Evolutionary conservation across 2,797 vertebrate species (phyloP).

Genomic region (Fratercula arctica): DNA sequence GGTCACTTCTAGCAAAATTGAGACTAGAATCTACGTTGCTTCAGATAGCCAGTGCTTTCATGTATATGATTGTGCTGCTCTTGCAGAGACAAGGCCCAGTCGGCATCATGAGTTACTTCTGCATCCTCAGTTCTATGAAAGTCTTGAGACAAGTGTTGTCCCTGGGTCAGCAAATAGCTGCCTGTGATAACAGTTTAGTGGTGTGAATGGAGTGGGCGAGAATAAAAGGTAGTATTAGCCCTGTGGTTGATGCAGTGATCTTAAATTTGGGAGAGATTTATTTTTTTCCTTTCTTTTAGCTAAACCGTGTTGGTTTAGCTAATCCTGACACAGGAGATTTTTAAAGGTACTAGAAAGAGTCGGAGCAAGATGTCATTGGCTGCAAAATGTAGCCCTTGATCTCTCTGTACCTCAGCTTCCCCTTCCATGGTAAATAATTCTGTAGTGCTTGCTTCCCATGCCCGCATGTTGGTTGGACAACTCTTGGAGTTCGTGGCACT

Average conservation of each 20-base stretch:
- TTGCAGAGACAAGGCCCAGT: background rate
- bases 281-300: background rate
- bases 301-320: background rate
- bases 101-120: background rate
- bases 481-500: background rate
- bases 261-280: background rate
- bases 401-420: background rate
- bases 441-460: background rate
- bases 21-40: background rate
- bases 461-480: fast-evolving
- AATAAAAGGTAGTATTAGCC: background rate
- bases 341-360: background rate
- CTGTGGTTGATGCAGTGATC: background rate
- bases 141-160: background rate
- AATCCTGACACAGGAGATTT: background rate
- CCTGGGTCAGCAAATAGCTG: background rate
- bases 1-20: background rate
- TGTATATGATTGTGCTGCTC: background rate
- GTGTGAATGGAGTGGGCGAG: background rate
- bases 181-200: background rate
- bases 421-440: background rate
- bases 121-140: background rate
- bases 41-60: background rate
- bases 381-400: background rate
- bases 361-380: background rate